Evolutionary conservation across 2,888 invertebrate genomes (phyloP), one percentile per base, ranked within the genome.

Genomic region (Boloria euphrosyne): DNA sequence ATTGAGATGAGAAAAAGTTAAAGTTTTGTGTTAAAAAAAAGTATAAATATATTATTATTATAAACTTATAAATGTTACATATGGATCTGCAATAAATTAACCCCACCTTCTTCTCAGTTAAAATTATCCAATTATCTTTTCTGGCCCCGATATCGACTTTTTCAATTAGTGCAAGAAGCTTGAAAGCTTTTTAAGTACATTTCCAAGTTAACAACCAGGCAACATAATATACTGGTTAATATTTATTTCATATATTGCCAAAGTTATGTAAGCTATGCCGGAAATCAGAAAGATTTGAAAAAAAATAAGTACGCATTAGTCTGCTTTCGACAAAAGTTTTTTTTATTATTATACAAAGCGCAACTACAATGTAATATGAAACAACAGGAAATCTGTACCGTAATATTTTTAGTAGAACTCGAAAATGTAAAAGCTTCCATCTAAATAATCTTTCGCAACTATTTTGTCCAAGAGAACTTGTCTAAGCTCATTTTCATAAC

Each of bases 81-180:
- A 17, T 38, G 13, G 16, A 17, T 17, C 3, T 17, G 46, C 22
- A 57, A 46, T 46, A 27, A 46, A 46, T 16, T 57, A n/a, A 46
- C n/a, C 1, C n/a, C 13, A 22, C 13, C 18, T 14, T 6, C 16
- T 3, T 44, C 22, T 46, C 46, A 46, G 57, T 57, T 46, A 46
- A 57, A 57, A 46, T 57, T 57, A 57, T 57, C 22, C 55, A 57
- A 57, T 57, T 57, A 57, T 22, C 44, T 57, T 57, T 46, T 57
- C 46, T 57, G 57, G 57, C 46, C 44, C 22, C 22, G 44, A 46
- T 57, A 46, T 46, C 46, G 57, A 57, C 57, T 57, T 57, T 38
- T 57, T 57, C 57, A 46, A 57, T 57, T 46, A 57, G 27, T 46
- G 46, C 44, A 57, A 57, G n/a, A 57, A 22, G 44, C 46, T 57